Evolutionary conservation across 2,888 invertebrate species (phyloP).

Genomic region (Trichogramma evanescens): DNA sequence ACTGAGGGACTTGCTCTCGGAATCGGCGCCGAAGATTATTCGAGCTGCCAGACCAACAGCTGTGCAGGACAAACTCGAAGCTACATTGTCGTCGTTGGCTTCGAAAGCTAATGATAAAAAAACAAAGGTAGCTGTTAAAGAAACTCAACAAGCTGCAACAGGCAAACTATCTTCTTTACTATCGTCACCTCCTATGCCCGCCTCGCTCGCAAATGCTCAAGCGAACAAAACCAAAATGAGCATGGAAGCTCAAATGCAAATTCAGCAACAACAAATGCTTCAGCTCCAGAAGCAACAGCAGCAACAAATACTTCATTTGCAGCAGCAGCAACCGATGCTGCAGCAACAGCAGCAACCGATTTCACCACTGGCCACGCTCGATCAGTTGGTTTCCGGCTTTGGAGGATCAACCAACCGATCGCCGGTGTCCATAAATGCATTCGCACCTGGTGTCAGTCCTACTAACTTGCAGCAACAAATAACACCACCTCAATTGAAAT

Average conservation of each 20-base stretch:
- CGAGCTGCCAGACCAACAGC: constrained; percentile 36
- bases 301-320: not conserved
- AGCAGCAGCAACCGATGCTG: not conserved
- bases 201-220: no score
- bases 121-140: not conserved
- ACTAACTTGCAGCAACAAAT: no score
- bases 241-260: not conserved
- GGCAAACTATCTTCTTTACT: no score
- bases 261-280: not conserved
- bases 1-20: constrained; percentile 33
- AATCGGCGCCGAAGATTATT: constrained; percentile 33
- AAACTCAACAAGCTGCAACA: not conserved
- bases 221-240: no score
- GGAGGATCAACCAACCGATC: constrained; percentile 15
- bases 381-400: constrained; percentile 40
- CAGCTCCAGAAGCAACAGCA: not conserved
- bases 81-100: constrained; percentile 38
- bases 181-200: no score
- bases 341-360: constrained; percentile 18
- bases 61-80: constrained; percentile 38
- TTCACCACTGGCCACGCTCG: constrained; percentile 39
- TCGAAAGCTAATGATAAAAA: constrained; percentile 12
- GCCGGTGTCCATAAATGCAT: no score
- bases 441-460: no score
- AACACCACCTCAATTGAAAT: not conserved